Evolutionary conservation across 2,888 invertebrate species (phyloP).

Genomic region (Polylopha cassiicola): DNA sequence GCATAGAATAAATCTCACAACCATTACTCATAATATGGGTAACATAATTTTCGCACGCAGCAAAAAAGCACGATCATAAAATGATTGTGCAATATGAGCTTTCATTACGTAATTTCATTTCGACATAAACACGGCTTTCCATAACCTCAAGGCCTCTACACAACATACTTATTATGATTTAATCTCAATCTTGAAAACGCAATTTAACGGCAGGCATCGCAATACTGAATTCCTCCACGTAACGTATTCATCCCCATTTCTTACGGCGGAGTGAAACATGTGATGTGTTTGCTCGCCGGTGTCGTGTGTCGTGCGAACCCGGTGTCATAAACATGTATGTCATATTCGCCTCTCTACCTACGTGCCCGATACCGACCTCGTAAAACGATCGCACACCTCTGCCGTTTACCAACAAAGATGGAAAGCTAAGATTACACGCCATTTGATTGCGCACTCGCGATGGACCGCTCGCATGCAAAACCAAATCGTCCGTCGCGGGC

Average conservation of each 20-base stretch:
- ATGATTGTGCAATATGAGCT: slow-evolving; percentile 20
- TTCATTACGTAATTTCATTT: slow-evolving; percentile 23
- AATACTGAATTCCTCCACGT: slow-evolving; percentile 59
- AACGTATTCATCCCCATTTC: slow-evolving; percentile 57
- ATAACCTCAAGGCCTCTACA: slow-evolving; percentile 16
- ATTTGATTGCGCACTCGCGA: no score
- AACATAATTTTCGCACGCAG: slow-evolving; percentile 20
- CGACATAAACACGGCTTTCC: slow-evolving; percentile 23
- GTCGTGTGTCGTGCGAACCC: slow-evolving; percentile 62
- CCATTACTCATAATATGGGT: slow-evolving; percentile 12
- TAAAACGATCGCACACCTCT: slow-evolving; percentile 57
- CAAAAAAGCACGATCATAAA: slow-evolving; percentile 21
- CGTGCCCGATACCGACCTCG: slow-evolving; percentile 47
- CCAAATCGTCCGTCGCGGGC: slow-evolving; percentile 27
- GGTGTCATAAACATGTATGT: slow-evolving; percentile 68
- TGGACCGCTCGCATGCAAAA: no score
- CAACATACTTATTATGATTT: slow-evolving; percentile 24
- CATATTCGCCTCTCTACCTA: slow-evolving; percentile 51
- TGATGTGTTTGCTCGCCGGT: slow-evolving; percentile 58
- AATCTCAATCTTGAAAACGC: slow-evolving; percentile 23
- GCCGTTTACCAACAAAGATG: slow-evolving; percentile 37
- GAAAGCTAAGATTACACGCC: no score
- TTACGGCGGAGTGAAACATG: slow-evolving; percentile 57
- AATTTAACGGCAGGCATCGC: slow-evolving; percentile 25
- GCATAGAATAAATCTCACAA: no score